Conservation (phyloP, 2,113 vertebrate genomes). For the Leiothrix lutea region DNA sequence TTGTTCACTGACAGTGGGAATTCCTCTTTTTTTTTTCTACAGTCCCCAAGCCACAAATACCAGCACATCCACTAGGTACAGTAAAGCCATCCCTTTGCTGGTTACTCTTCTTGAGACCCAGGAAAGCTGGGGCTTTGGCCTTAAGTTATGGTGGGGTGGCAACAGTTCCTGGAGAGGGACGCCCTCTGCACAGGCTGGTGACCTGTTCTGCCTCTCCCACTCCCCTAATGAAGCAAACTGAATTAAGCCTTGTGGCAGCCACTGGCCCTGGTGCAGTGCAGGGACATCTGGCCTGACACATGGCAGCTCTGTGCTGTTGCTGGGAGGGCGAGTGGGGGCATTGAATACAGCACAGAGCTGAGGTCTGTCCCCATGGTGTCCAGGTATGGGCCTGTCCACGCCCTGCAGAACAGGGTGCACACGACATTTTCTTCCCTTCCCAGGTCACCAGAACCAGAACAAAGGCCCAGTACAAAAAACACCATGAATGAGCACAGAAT, state of each 20-base stretch:
- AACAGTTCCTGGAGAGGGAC: neutral
- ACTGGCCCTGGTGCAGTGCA: neutral
- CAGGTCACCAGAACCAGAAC: neutral
- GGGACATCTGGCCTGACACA: neutral
- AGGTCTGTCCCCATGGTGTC: neutral
- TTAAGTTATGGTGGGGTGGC: accelerated
- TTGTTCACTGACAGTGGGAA: neutral
- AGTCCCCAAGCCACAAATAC: neutral
- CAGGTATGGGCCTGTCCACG: neutral
- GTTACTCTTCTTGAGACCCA: neutral
- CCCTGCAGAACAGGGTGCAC: neutral
- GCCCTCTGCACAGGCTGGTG: neutral
- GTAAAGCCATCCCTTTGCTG: neutral
- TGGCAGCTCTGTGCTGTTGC: neutral
- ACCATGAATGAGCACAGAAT: neutral
- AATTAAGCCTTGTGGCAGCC: neutral
- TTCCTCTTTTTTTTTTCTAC: neutral
- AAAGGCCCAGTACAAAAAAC: neutral
- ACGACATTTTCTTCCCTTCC: neutral
- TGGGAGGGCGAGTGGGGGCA: neutral
- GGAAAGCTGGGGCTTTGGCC: neutral
- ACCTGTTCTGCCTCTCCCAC: neutral
- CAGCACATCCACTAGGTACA: neutral
- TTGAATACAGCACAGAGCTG: neutral
- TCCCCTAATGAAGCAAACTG: accelerated